Conservation (phyloP, 2,888 invertebrate species). For the Phania funesta region DNA sequence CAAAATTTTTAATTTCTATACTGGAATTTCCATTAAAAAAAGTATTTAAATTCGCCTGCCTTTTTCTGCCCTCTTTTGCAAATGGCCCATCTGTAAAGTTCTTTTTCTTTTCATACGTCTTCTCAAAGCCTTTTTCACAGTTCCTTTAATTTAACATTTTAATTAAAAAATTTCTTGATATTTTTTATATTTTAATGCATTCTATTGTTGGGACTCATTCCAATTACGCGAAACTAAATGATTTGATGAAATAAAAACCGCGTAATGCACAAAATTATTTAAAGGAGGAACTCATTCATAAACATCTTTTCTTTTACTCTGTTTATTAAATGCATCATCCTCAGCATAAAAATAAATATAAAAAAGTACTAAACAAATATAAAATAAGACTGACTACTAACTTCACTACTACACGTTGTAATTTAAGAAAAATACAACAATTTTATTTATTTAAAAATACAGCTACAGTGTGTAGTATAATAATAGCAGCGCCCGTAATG, state of each 20-base stretch:
- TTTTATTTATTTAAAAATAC: conserved; percentile 33
- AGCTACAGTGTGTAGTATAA: not conserved
- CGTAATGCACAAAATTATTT: conserved; percentile 61
- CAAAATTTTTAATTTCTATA: too few species aligned
- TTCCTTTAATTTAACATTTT: conserved; percentile 48
- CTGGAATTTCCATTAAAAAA: not conserved
- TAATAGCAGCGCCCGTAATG: not conserved
- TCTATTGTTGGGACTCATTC: conserved; percentile 54
- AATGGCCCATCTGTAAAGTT: not conserved
- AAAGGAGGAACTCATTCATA: conserved; percentile 58
- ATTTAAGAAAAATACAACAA: conserved; percentile 59
- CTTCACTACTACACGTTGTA: conserved; percentile 25
- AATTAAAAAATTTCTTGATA: conserved; percentile 57
- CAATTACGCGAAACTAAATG: conserved; percentile 56
- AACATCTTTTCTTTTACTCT: conserved; percentile 47
- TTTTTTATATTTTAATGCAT: conserved; percentile 44
- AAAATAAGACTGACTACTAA: conserved; percentile 36
- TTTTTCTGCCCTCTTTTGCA: not conserved
- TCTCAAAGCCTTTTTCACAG: conserved; percentile 11
- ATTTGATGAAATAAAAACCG: conserved; percentile 64
- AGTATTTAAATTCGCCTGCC: not conserved
- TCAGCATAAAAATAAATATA: not conserved
- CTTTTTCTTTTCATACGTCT: not conserved
- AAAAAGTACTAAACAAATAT: not conserved
- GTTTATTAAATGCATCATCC: conserved; percentile 44